phyloP scores from a whole-genome alignment of 2,113 vertebrate genomes.

The Oxygymnocypris stewartii region DNA sequence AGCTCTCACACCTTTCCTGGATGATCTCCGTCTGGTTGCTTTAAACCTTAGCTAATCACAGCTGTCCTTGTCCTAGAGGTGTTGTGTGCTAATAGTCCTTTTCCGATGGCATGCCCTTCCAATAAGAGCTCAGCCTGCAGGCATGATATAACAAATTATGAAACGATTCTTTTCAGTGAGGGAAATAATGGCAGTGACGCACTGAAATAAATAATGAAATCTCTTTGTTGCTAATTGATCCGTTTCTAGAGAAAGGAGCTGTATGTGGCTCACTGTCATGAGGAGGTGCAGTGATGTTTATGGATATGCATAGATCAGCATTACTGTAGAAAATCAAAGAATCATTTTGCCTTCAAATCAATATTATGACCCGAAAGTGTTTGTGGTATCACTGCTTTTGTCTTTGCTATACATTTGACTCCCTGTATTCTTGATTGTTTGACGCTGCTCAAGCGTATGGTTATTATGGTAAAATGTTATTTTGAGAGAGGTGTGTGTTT shows the following conservation, averaged over 20 bases:
- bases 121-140: background rate
- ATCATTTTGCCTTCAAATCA: constrained; percentile 29
- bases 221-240: constrained; percentile 8
- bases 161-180: background rate
- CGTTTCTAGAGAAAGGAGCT: background rate
- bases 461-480: background rate
- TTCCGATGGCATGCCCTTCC: constrained; percentile 10
- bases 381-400: constrained; percentile 36
- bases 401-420: constrained; percentile 4
- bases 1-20: background rate
- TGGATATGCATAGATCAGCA: constrained; percentile 16
- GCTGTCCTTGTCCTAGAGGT: background rate
- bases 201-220: background rate
- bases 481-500: constrained; percentile 3
- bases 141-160: constrained; percentile 16
- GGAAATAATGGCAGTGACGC: background rate
- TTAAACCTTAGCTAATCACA: background rate
- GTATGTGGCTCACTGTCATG: background rate
- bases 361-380: constrained; percentile 20
- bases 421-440: background rate
- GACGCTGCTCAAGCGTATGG: background rate
- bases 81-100: constrained; percentile 5
- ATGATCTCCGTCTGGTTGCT: background rate
- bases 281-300: background rate
- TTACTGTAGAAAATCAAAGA: constrained; percentile 4